Base-by-base conservation (phyloP, 2,888 invertebrate species). In the Lypha dubia region DNA sequence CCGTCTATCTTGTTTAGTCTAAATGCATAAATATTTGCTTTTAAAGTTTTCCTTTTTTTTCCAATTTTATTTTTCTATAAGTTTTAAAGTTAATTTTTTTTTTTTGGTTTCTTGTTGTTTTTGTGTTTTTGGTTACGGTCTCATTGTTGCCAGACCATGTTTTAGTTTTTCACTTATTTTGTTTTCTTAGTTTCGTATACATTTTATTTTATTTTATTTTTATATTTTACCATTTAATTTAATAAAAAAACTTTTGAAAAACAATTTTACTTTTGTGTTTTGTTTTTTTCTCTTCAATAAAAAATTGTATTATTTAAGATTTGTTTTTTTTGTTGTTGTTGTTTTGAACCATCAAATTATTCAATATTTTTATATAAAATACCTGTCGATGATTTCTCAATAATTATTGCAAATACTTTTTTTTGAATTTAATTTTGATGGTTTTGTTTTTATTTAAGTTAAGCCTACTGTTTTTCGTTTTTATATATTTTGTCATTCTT, bases 41-140 rank as follows among this genome's bases (percentile, higher is more conserved):
- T 62, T 24, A 38, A 62, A 70, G 35, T 62, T 49, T 74, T 62
- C 62, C 49, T 65, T 24, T 13, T 17, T n/a, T n/a, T n/a, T n/a
- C n/a, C n/a, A 32, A 17, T 32, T 44, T 67, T 20, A 24, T 38
- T 44, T 67, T 17, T 35, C 6, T 35, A 20, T 35, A 3, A 8
- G 13, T 11, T 28, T 58, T 38, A 24, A 68, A 41, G 17, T 56
- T 70, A 44, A 11, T 56, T 32, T 44, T 60, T 5, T 58, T 22
- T 13, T 20, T 2, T n/a, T n/a, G n/a, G n/a, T n/a, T n/a, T n/a
- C n/a, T n/a, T n/a, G n/a, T n/a, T n/a, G n/a, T n/a, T n/a, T n/a
- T n/a, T n/a, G n/a, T n/a, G 17, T 65, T 35, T 79, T 79, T 35
- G 46, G 79, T 79, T 79, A 79, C 79, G 79, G 79, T 79, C 79